phyloP scores from a whole-genome alignment of 1,140 invertebrate species.

The Drosophila sp. region DNA sequence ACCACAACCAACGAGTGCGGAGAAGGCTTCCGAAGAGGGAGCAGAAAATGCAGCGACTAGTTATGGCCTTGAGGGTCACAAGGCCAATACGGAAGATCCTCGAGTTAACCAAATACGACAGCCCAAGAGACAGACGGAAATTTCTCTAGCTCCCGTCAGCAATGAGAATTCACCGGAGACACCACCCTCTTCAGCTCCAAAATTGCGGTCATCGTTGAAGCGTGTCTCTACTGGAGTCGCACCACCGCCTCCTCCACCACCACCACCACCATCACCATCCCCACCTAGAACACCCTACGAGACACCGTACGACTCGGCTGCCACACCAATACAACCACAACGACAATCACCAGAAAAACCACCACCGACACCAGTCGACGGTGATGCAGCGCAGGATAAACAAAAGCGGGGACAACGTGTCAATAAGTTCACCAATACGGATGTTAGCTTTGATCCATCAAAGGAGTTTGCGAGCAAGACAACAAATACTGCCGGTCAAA shows the following conservation, averaged over 20 bases:
- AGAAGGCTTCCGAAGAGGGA: background rate
- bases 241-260: background rate
- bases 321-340: background rate
- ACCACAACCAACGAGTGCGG: background rate
- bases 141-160: too few relatives aligned
- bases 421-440: conserved; percentile 56
- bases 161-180: too few relatives aligned
- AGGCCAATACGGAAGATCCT: conserved; percentile 22
- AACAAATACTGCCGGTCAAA: conserved; percentile 54
- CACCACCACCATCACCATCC: background rate
- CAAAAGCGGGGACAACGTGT: background rate
- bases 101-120: conserved; percentile 7
- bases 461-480: conserved; percentile 53
- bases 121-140: background rate
- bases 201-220: background rate
- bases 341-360: background rate
- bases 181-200: background rate
- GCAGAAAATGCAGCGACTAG: conserved; percentile 23
- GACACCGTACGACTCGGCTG: background rate
- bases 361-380: background rate
- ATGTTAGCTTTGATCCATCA: conserved; percentile 48
- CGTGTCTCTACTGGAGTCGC: background rate
- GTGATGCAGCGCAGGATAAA: background rate
- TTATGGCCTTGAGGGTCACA: conserved; percentile 30
- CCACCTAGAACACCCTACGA: background rate